Evolutionary conservation across 2,888 invertebrate genomes (phyloP).

Genomic region (Scrobipalpa costella): DNA sequence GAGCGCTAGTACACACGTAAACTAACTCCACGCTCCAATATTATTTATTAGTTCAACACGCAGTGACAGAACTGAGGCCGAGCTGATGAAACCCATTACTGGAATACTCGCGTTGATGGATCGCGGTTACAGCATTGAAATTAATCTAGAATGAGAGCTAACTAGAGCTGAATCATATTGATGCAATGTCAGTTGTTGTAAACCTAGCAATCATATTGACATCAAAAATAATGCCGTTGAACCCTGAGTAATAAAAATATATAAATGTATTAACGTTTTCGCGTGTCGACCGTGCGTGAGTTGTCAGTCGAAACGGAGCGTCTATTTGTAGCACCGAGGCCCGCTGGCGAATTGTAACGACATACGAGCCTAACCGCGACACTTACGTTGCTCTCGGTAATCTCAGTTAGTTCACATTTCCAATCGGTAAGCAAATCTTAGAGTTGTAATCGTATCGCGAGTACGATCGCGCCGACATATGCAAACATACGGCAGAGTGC

Average conservation of each 20-base stretch:
- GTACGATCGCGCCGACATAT: slow-evolving; percentile 34
- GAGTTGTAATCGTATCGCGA: slow-evolving; percentile 25
- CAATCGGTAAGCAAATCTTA: slow-evolving; percentile 6
- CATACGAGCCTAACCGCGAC: slow-evolving; percentile 60
- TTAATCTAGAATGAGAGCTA: neutral
- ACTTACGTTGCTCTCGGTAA: slow-evolving; percentile 48
- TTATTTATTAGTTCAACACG: slow-evolving; percentile 66
- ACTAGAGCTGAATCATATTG: neutral
- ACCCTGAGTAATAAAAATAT: slow-evolving; percentile 54
- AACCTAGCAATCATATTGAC: slow-evolving; percentile 8
- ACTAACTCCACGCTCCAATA: slow-evolving; percentile 64
- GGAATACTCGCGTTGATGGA: slow-evolving; percentile 28
- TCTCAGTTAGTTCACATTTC: slow-evolving; percentile 34
- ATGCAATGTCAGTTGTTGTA: neutral
- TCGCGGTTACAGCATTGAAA: slow-evolving; percentile 8
- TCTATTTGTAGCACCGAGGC: slow-evolving; percentile 79
- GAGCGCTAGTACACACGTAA: slow-evolving; percentile 49
- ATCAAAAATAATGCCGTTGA: slow-evolving; percentile 36
- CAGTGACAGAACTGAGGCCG: slow-evolving; percentile 59
- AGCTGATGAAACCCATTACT: slow-evolving; percentile 44
- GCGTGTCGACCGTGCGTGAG: slow-evolving; percentile 63
- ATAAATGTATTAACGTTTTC: slow-evolving; percentile 69
- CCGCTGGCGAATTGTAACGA: slow-evolving; percentile 73
- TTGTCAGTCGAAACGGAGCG: slow-evolving; percentile 75
- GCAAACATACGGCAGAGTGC: slow-evolving; percentile 66